Base-by-base conservation (phyloP, 92 coral and sea anemone species). In the Palythoa caribaeorum region DNA sequence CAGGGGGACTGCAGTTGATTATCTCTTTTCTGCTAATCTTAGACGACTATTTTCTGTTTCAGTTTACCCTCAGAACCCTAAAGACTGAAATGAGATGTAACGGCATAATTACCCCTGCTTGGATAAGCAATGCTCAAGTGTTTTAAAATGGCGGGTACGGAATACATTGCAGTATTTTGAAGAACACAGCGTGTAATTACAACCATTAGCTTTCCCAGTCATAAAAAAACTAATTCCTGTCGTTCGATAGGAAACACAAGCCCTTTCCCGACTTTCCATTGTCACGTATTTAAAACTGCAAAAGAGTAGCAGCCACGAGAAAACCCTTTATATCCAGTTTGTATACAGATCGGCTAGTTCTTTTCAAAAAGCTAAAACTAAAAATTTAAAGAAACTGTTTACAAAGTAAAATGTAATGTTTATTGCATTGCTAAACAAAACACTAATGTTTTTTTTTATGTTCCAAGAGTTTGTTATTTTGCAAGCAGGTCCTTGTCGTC, bases 71-170 rank as follows among this genome's bases (percentile, higher is more conserved):
- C 57, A 76, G 17, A 15, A 11, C 5, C 16, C 15, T 20, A 53
- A 37, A 53, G 15, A 54, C 83, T 77, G 83, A 77, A 77, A 77
- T 36, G 83, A 35, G 68, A 59, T 54, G 28, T 6, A 54, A 77
- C 19, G 63, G 48, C 50, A 54, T 36, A 70, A 9, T 20, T 38
- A 2, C 13, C 44, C 75, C 10, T 2, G 50, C 44, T 8, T 38
- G 15, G 20, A 57, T 79, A 79, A 79, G 73, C 84, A 79, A 39
- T 1, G 28, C 8, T 59, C 72, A 40, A 79, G 84, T 79, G 71
- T 38, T 79, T 79, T 79, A 0, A 79, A 60, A 79, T 16, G 71
- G 84, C 72, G 71, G 84, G 2, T 40, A 12, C 38, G 68, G 8
- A 16, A 6, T 8, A 17, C 9, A 11, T 6, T 21, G 10, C 60